A percentile compares a stretch with the other conserved stretches of the same genome.
These are phyloP conservation scores for Oostethus manadensis DNA, from an alignment of 2,113 vertebrate species.

Conservation along the genomic window DNA sequence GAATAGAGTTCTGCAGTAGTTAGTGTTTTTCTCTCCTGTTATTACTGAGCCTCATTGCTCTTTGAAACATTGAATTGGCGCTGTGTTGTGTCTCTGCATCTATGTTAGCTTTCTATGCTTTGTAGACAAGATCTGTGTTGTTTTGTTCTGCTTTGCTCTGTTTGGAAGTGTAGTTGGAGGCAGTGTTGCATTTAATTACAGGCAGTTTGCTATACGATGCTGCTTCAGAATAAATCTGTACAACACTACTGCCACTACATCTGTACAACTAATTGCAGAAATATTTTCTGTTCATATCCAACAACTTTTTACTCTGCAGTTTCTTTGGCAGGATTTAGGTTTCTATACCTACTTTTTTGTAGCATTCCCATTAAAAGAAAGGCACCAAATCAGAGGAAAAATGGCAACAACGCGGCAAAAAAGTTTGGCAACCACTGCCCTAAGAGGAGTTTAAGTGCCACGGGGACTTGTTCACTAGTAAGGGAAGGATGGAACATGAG, in stretches of 20 bases:
- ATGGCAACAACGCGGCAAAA: too few species aligned
- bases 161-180: constrained; percentile 32
- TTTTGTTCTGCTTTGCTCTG: constrained; percentile 37
- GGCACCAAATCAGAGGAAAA: not conserved
- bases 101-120: constrained; percentile 14
- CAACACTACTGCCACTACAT: constrained; percentile 48
- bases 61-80: constrained; percentile 43
- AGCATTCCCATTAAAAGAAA: not conserved
- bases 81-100: constrained; percentile 9
- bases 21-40: constrained; percentile 56
- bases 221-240: constrained; percentile 60
- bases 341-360: not conserved
- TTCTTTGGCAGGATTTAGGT: too few species aligned
- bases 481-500: too few species aligned
- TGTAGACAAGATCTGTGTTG: constrained; percentile 21
- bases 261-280: constrained; percentile 18
- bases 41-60: constrained; percentile 51
- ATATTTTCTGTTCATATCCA: not conserved
- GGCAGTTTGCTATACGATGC: constrained; percentile 46
- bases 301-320: not conserved
- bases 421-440: too few species aligned
- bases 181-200: constrained; percentile 37
- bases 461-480: too few species aligned
- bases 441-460: too few species aligned
- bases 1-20: constrained; percentile 60